Percentiles rank a stretch among this genome's conserved stretches.
Evolutionary conservation across 2,113 vertebrate genomes (phyloP).

Genomic region (Ahaetulla prasina): DNA sequence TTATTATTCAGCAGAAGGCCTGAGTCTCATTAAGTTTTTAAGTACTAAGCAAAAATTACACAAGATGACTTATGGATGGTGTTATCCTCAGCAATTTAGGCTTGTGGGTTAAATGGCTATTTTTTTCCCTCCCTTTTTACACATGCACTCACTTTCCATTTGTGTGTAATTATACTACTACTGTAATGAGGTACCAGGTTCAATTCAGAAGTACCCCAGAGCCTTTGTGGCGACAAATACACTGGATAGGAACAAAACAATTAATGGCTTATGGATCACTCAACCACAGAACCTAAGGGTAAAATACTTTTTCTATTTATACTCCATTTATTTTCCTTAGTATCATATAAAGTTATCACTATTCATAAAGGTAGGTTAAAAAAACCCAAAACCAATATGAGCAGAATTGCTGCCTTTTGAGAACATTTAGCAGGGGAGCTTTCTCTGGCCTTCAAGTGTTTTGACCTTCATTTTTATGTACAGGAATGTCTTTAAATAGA

Average conservation of each 20-base stretch:
- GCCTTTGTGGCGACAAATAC: conserved; percentile 56
- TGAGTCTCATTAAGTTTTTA: not conserved
- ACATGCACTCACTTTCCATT: not conserved
- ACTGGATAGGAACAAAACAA: conserved; percentile 56
- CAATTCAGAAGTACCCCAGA: conserved; percentile 40
- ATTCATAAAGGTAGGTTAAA: conserved; percentile 40
- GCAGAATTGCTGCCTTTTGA: not conserved
- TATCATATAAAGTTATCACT: conserved; percentile 32
- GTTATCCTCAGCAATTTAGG: accelerated
- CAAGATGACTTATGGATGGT: not conserved
- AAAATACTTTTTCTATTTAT: conserved; percentile 51
- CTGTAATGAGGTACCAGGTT: conserved; percentile 28
- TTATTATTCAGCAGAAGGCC: not conserved
- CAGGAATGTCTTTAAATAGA: not conserved
- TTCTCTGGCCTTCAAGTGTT: not conserved
- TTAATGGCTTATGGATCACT: conserved; percentile 61
- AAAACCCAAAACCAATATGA: not conserved
- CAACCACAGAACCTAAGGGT: conserved; percentile 52
- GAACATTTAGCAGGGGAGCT: not conserved
- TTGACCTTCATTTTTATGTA: not conserved
- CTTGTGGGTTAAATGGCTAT: accelerated
- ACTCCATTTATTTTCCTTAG: conserved; percentile 56
- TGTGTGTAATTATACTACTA: conserved; percentile 48
- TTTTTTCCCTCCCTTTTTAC: not conserved
- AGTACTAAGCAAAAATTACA: not conserved